Conservation (phyloP, 2,797 vertebrate species). For the Uromys caudimaculatus region DNA sequence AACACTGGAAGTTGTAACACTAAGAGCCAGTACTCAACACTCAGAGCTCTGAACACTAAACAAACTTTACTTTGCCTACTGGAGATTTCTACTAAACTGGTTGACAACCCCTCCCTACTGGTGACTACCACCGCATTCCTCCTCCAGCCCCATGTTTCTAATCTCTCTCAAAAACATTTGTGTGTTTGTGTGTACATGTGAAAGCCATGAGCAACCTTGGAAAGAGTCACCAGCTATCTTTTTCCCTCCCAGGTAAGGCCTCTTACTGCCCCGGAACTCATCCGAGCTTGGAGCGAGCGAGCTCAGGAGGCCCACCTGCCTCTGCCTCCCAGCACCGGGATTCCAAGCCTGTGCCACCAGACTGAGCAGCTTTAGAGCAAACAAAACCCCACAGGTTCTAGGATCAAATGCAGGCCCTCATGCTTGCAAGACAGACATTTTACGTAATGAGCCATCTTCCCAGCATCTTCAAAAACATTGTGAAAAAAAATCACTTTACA, state of each 20-base stretch:
- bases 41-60: background rate
- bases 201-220: background rate
- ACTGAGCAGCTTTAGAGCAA: background rate
- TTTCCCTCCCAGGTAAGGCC: background rate
- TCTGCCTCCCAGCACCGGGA: background rate
- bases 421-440: background rate
- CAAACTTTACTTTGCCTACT: background rate
- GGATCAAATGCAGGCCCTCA: background rate
- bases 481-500: slow-evolving; percentile 8
- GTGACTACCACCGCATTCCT: background rate
- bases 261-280: no score
- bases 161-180: background rate
- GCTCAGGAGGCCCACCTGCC: background rate
- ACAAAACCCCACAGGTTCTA: background rate
- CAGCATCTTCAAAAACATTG: background rate
- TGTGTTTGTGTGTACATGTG: background rate
- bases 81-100: background rate
- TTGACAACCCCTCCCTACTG: background rate
- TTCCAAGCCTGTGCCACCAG: background rate
- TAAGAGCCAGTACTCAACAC: background rate
- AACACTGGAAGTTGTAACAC: background rate
- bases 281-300: no score
- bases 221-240: background rate
- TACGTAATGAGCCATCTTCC: background rate
- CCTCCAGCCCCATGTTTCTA: background rate